Percentiles rank a stretch among this genome's conserved stretches.
Conservation (phyloP, 2,888 invertebrate genomes). For the Diplazon laetatorius region DNA sequence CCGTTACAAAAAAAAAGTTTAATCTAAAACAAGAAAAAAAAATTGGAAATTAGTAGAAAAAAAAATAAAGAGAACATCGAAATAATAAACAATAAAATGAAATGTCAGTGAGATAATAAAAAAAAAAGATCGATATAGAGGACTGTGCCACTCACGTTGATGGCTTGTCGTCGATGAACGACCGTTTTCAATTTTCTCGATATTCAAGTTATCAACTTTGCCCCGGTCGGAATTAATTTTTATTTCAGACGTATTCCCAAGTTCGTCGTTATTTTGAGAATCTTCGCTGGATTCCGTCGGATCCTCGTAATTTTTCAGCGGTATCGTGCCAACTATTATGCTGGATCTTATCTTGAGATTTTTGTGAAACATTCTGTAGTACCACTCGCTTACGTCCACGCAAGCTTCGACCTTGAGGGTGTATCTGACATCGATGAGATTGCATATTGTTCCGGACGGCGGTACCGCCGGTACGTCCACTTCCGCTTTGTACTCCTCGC, state of each 20-base stretch:
- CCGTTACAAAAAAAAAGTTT: too few species aligned
- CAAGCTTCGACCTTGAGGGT: conserved; percentile 78
- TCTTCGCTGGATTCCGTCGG: conserved; percentile 65
- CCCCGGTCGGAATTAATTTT: background rate
- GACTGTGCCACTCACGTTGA: conserved; percentile 38
- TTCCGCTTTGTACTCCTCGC: conserved; percentile 68
- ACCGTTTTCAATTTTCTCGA: conserved; percentile 21
- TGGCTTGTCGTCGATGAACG: background rate
- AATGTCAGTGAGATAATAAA: background rate
- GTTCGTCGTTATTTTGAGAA: conserved; percentile 31
- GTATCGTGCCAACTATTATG: conserved; percentile 75
- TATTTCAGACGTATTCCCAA: background rate
- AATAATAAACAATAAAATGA: too few species aligned
- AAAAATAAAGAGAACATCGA: too few species aligned
- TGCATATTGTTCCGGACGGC: conserved; percentile 79
- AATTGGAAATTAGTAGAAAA: too few species aligned
- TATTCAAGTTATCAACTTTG: background rate
- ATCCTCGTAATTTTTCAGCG: conserved; percentile 75
- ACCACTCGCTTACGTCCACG: conserved; percentile 77
- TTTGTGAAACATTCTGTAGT: conserved; percentile 77
- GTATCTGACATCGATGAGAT: conserved; percentile 79
- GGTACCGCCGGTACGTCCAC: conserved; percentile 79
- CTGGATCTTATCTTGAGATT: conserved; percentile 75
- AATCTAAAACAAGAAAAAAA: too few species aligned
- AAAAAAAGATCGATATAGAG: background rate